phyloP scores from a whole-genome alignment of 2,113 vertebrate species.

The Columba livia region DNA sequence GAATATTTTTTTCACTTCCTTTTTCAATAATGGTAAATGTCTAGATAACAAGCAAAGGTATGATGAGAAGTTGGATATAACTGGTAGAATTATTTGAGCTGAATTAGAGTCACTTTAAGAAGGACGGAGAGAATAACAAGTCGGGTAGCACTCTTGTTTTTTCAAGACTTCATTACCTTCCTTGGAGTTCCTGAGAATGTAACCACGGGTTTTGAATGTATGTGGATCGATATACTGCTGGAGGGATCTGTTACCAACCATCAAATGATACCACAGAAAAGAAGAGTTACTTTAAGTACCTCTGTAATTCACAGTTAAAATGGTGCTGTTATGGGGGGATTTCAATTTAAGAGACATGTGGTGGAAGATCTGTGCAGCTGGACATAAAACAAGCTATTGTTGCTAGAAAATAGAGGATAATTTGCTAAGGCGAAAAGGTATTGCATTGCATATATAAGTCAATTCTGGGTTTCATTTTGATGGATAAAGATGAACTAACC shows the following conservation, averaged over 20 bases:
- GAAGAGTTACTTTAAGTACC: conserved; percentile 27
- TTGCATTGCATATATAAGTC: background rate
- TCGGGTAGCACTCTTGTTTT: background rate
- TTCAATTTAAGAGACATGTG: conserved; percentile 41
- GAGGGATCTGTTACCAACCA: conserved; percentile 24
- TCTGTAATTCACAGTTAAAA: conserved; percentile 59
- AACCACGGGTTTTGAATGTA: background rate
- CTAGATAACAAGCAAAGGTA: background rate
- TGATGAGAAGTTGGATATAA: background rate
- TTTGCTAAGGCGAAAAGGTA: conserved; percentile 3
- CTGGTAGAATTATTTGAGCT: background rate
- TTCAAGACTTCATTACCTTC: conserved; percentile 35
- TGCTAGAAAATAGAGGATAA: conserved; percentile 41
- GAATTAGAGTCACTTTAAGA: background rate
- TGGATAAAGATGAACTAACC: conserved; percentile 20
- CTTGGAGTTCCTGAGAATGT: background rate
- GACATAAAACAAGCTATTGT: conserved; percentile 51
- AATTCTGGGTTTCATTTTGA: background rate
- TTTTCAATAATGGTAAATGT: background rate
- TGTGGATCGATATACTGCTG: background rate
- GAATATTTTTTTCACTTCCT: background rate
- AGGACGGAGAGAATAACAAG: background rate
- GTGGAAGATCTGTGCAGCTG: conserved; percentile 6
- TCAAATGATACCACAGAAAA: conserved; percentile 1
- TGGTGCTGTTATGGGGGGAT: conserved; percentile 2